Evolutionary conservation across 2,113 vertebrate genomes (phyloP).

Genomic region (Chiloscyllium plagiosum): DNA sequence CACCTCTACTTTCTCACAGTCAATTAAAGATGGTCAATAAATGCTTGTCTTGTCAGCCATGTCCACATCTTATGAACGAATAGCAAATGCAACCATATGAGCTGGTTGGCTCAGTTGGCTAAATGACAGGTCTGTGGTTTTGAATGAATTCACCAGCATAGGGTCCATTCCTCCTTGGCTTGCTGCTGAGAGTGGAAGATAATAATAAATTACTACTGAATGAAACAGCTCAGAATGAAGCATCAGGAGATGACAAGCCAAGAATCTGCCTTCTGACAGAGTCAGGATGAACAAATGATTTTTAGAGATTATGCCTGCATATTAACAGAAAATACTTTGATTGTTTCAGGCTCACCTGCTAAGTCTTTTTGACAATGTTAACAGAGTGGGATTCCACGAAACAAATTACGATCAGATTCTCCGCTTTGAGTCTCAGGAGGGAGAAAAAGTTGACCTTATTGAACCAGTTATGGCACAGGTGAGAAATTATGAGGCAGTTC

Average conservation of each 20-base stretch:
- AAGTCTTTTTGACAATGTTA: conserved; percentile 61
- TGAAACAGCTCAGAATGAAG: not conserved
- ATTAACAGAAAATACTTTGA: not conserved
- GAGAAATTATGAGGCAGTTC: conserved; percentile 38
- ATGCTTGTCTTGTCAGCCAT: too few species aligned
- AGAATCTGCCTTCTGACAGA: not conserved
- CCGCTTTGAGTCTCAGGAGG: conserved; percentile 59
- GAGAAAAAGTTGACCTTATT: conserved; percentile 54
- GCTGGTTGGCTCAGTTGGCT: not conserved
- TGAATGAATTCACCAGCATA: not conserved
- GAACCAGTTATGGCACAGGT: conserved; percentile 58
- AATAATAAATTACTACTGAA: not conserved
- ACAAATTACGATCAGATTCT: conserved; percentile 59
- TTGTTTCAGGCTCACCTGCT: conserved; percentile 53
- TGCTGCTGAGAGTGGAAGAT: not conserved
- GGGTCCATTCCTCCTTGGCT: not conserved
- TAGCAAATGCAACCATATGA: too few species aligned
- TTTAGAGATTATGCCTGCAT: not conserved
- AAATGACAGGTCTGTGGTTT: not conserved
- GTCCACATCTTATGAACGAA: too few species aligned
- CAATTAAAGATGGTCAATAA: too few species aligned
- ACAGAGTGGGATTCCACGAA: conserved; percentile 55
- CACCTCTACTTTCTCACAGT: too few species aligned
- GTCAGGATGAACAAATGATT: not conserved
- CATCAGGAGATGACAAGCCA: not conserved